Evolutionary conservation across 2,797 vertebrate genomes (phyloP).

Genomic region (Mus minutoides): DNA sequence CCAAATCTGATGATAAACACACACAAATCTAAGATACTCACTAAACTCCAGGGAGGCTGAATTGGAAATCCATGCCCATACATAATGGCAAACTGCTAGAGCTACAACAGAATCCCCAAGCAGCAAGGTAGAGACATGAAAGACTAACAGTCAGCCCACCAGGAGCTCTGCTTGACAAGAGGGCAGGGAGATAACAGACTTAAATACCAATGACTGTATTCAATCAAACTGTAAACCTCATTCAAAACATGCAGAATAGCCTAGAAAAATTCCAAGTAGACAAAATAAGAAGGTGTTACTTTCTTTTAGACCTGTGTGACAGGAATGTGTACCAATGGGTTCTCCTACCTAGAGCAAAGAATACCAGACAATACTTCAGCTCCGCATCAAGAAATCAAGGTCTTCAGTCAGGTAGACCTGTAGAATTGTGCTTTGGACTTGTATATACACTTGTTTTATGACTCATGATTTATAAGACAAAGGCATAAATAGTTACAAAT

Average conservation of each 20-base stretch:
- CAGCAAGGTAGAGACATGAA: neutral
- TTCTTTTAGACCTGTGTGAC: neutral
- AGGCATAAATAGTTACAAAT: neutral
- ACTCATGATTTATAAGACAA: slow-evolving; percentile 28
- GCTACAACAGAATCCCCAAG: neutral
- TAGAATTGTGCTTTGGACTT: neutral
- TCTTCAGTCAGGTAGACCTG: neutral
- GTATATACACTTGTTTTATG: neutral
- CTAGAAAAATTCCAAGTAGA: neutral
- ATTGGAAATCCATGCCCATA: neutral
- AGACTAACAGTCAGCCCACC: neutral
- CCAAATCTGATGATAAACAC: neutral
- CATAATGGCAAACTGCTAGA: neutral
- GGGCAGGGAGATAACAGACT: neutral
- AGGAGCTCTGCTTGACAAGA: neutral
- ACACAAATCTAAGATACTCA: neutral
- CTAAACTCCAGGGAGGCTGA: neutral
- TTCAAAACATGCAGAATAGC: neutral
- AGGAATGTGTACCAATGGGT: neutral
- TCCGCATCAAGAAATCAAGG: neutral
- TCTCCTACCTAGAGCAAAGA: neutral
- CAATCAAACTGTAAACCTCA: slow-evolving; percentile 3
- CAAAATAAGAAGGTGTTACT: neutral
- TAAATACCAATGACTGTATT: slow-evolving; percentile 15
- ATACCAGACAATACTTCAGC: neutral